phyloP scores from a whole-genome alignment of 2,113 vertebrate species.

The Amphilophus citrinellus region DNA sequence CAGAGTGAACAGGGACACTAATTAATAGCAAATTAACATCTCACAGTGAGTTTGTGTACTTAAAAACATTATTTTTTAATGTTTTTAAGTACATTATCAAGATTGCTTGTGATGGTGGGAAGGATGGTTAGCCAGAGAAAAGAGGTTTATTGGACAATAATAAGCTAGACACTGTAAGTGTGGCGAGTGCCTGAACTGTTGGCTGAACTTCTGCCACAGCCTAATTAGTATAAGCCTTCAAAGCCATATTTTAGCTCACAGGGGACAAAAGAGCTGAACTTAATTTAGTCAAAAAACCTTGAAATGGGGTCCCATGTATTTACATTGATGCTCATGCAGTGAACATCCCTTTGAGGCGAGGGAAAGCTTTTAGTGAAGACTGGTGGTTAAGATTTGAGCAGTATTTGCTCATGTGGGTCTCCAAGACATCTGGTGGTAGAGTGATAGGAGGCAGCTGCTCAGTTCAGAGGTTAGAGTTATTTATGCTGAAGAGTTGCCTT shows the following conservation, averaged over 20 bases:
- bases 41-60: not conserved
- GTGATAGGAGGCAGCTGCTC: slow-evolving; percentile 47
- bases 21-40: not conserved
- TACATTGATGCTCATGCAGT: not conserved
- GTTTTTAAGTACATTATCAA: not conserved
- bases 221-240: slow-evolving; percentile 18
- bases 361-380: slow-evolving; percentile 21
- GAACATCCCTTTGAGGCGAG: slow-evolving; percentile 8
- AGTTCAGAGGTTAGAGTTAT: slow-evolving; percentile 54
- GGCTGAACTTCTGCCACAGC: slow-evolving; percentile 2
- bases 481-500: slow-evolving; percentile 47
- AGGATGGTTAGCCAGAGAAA: not conserved
- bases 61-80: too few relatives aligned
- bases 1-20: not conserved
- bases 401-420: slow-evolving; percentile 28
- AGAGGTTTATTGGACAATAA: not conserved
- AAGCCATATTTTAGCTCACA: slow-evolving; percentile 6
- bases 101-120: not conserved
- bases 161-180: not conserved
- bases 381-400: slow-evolving; percentile 13
- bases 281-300: slow-evolving; percentile 21
- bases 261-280: slow-evolving; percentile 19
- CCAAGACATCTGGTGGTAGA: slow-evolving; percentile 20
- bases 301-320: slow-evolving; percentile 25
- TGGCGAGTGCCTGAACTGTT: not conserved